phyloP scores from a whole-genome alignment of 2,888 invertebrate species.

The Craniophora ligustri region DNA sequence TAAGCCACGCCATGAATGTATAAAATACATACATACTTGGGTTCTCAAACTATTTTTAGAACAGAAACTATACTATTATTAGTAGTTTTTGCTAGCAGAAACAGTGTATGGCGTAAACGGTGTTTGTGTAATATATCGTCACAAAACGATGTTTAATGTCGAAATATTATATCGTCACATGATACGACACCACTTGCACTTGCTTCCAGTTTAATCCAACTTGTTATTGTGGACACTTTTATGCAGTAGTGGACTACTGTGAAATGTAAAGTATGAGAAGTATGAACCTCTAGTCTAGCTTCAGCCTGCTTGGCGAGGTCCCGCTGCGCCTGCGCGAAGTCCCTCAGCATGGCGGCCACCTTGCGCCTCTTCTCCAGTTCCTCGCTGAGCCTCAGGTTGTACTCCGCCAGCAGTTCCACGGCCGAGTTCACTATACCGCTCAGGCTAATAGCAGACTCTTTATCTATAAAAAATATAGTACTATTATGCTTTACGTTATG shows the following conservation, averaged over 20 bases:
- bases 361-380: conserved; percentile 97
- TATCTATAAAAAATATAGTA: conserved; percentile 85
- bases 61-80: too few relatives aligned
- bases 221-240: too few relatives aligned
- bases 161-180: too few relatives aligned
- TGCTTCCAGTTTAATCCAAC: too few relatives aligned
- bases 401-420: conserved; percentile 94
- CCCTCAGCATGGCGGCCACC: conserved; percentile 95
- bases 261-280: background rate
- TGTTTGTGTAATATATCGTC: too few relatives aligned
- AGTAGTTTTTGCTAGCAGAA: too few relatives aligned
- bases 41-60: too few relatives aligned
- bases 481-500: conserved; percentile 2
- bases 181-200: too few relatives aligned
- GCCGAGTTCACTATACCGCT: conserved; percentile 96
- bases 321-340: conserved; percentile 95
- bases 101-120: too few relatives aligned
- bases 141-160: too few relatives aligned
- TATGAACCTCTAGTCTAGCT: conserved; percentile 93
- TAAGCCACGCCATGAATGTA: too few relatives aligned
- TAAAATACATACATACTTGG: too few relatives aligned
- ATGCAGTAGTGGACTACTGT: background rate
- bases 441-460: conserved; percentile 93
- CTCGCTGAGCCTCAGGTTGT: conserved; percentile 94
- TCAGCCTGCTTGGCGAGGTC: conserved; percentile 96